Conservation (phyloP, 2,797 vertebrate genomes). For the Lutjanus campechanus region DNA sequence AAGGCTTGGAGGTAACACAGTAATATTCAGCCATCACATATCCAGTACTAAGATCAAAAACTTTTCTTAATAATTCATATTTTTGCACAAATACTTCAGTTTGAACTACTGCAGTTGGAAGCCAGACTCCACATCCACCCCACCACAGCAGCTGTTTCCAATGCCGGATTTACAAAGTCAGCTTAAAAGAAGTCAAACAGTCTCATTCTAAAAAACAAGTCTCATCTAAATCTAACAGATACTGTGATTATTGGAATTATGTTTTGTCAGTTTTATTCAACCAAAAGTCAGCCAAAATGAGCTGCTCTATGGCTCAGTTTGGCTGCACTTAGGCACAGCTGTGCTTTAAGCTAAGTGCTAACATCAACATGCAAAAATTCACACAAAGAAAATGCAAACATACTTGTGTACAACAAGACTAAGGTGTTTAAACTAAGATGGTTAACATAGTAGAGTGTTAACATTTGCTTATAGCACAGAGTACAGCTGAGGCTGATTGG, state of each 20-base stretch:
- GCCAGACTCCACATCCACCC: too few species aligned
- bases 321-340: too few species aligned
- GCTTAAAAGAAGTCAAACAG: neutral
- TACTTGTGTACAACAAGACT: too few species aligned
- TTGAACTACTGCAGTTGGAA: neutral
- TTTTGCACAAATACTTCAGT: neutral
- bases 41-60: slow-evolving; percentile 8
- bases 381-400: too few species aligned
- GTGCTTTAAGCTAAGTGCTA: too few species aligned
- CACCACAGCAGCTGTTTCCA: neutral
- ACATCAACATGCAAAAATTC: too few species aligned
- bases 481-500: too few species aligned
- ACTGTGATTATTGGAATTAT: neutral
- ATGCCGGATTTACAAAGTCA: neutral
- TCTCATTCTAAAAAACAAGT: neutral
- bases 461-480: too few species aligned
- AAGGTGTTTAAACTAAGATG: too few species aligned
- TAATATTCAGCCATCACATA: slow-evolving; percentile 11
- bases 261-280: neutral
- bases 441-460: too few species aligned
- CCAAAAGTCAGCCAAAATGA: neutral
- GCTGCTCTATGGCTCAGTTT: too few species aligned
- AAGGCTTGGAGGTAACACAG: slow-evolving; percentile 2
- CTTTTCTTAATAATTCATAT: neutral
- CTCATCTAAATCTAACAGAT: neutral